Base-by-base conservation (phyloP, 2,888 invertebrate species). In the Drosophila incognita region DNA sequence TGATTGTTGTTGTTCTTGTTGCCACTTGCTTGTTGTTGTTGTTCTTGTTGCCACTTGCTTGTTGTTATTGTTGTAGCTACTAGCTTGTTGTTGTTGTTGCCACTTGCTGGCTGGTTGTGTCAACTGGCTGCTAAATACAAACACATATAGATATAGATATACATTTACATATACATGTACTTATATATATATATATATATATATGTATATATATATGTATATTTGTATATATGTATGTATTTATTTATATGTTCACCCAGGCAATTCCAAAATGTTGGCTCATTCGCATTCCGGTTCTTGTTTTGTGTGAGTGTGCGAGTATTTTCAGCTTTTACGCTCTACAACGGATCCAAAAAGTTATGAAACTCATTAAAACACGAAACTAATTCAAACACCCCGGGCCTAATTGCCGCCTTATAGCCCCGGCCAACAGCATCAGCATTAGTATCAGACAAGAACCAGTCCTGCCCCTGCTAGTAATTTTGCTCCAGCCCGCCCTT, bases 291-390 rank as follows among this genome's bases (percentile, higher is more conserved):
- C 31, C 15, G 27, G 13, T 52, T 54, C n/a, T 27, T 51, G 27
- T 64, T n/a, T 13, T 38, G 52, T 67, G 42, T 60, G 61, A 59
- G 67, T 73, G 65, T 81, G 40, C 56, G 38, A 56, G 62, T 63
- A 64, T 69, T 51, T 74, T 67, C 64, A 72, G 80, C 82, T 71
- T 77, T 74, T 82, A 77, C 82, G 82, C 82, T 89, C 87, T 89
- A 87, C 87, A 85, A 84, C 88, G 89, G 89, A 89, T 89, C 85
- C 87, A 89, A 89, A 85, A 85, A 85, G 85, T 85, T 85, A 85
- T 85, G 85, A 85, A 85, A 85, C 85, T 85, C 85, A 85, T 85
- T 85, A 85, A 85, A 85, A 85, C 89, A 85, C 87, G 89, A 87
- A 85, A 85, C 85, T 85, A 85, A 85, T 85, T 85, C 89, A 89